Percentiles rank a stretch among this genome's conserved stretches.
Conservation (phyloP, 2,888 invertebrate genomes). For the Coronaproctus castanopsis region DNA sequence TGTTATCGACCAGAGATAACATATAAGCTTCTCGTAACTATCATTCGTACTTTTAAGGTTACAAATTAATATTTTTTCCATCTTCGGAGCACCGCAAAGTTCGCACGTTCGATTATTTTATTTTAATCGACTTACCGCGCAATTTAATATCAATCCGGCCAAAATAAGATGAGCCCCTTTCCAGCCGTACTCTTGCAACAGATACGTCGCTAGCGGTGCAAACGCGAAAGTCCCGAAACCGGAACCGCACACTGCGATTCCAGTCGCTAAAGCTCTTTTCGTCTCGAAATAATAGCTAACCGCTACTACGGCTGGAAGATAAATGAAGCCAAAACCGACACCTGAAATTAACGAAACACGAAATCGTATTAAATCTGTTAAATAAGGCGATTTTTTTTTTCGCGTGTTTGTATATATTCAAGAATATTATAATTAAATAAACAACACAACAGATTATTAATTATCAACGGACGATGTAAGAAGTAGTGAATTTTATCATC, state of each 20-base stretch:
- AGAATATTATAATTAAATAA: too few species aligned
- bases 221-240: slow-evolving; percentile 90
- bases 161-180: slow-evolving; percentile 73
- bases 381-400: too few species aligned
- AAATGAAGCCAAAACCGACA: slow-evolving; percentile 80
- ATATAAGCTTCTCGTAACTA: too few species aligned
- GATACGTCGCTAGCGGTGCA: slow-evolving; percentile 65
- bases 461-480: too few species aligned
- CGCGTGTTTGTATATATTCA: too few species aligned
- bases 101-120: too few species aligned
- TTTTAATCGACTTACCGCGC: slow-evolving; percentile 44
- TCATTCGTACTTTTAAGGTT: too few species aligned
- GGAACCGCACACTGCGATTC: slow-evolving; percentile 86
- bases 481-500: too few species aligned
- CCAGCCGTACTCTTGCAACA: slow-evolving; percentile 68
- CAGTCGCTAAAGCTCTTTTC: slow-evolving; percentile 80
- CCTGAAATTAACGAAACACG: slow-evolving; percentile 33
- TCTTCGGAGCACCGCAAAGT: too few species aligned
- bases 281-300: slow-evolving; percentile 96
- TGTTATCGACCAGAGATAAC: too few species aligned
- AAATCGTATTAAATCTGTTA: background rate
- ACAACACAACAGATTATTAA: too few species aligned
- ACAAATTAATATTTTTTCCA: too few species aligned
- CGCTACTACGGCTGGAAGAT: slow-evolving; percentile 87
- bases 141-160: slow-evolving; percentile 80